Base-by-base conservation (phyloP, 2,888 invertebrate genomes). In the Chromoteleia sp. region DNA sequence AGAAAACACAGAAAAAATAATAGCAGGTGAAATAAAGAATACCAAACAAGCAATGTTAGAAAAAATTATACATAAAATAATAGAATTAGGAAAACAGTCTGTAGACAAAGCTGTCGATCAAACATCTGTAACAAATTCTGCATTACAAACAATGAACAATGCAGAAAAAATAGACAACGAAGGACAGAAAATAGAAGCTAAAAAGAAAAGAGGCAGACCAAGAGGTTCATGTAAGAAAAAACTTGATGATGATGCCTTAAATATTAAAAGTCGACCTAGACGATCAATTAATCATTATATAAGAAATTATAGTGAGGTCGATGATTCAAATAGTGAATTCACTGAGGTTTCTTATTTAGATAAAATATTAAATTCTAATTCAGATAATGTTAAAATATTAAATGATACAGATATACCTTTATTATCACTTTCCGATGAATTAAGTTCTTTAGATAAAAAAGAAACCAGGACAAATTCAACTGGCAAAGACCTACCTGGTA, bases 131-230 rank as follows among this genome's bases (percentile, higher is more conserved):
- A 39, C 2, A 12, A 10, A 39, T 12, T 39, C 12, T 39, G 12
- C 3, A 39, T 12, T 39, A 39, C 1, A 5, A 4, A 25, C 25
- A 25, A 5, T 2, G 5, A 25, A 25, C 2, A 25, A 25, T 25
- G 25, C 25, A 25, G 25, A 25, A 25, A 25, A 25, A 4, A 5
- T 25, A n/a, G n/a, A n/a, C n/a, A n/a, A n/a, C 25, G 25, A 25
- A 25, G 3, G 5, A 25, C 25, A 25, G 14, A 6, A 19, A 10
- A 14, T 43, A 2, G 36, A 17, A 15, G 21, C 15, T 0, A 75
- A 75, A 15, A 56, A 58, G 7, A 67, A 65, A 39, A 54, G 75
- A 0, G 75, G 75, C 7, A 21, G 75, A 39, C 75, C 75, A 6
- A 73, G 54, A 33, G 75, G 58, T 15, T 39, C 58, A 7, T 5